Evolutionary conservation across 2,888 invertebrate genomes (phyloP).

Genomic region (Apotomis betuletana): DNA sequence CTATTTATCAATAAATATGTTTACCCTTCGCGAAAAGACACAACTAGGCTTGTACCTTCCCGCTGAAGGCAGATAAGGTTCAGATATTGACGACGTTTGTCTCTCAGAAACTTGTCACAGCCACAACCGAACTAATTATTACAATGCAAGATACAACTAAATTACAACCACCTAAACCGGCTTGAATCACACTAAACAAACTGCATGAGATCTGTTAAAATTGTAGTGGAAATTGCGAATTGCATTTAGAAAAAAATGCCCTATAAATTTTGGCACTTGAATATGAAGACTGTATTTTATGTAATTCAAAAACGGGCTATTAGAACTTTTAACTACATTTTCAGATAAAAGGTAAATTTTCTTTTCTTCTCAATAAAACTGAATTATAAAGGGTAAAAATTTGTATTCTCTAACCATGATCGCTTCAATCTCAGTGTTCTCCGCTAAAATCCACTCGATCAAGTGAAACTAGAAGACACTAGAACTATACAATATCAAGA

Average conservation of each 20-base stretch:
- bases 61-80: constrained; percentile 2
- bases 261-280: constrained; percentile 49
- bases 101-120: constrained; percentile 48
- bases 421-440: background rate
- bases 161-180: constrained; percentile 40
- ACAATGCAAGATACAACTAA: constrained; percentile 41
- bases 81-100: constrained; percentile 49
- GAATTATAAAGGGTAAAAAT: constrained; percentile 8
- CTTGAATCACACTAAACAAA: constrained; percentile 43
- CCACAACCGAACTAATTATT: constrained; percentile 49
- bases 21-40: background rate
- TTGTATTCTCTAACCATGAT: constrained; percentile 4
- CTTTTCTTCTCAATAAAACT: constrained; percentile 4
- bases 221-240: background rate
- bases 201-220: constrained; percentile 16
- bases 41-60: background rate
- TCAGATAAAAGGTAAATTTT: constrained; percentile 8
- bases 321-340: constrained; percentile 13
- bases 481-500: constrained; percentile 36
- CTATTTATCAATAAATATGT: constrained; percentile 31
- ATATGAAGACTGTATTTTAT: constrained; percentile 27
- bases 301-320: constrained; percentile 31
- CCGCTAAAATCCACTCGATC: constrained; percentile 10
- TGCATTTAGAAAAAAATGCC: constrained; percentile 40
- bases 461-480: constrained; percentile 22